Evolutionary conservation across 1,140 invertebrate genomes (phyloP).

Genomic region (Portunus trituberculatus): DNA sequence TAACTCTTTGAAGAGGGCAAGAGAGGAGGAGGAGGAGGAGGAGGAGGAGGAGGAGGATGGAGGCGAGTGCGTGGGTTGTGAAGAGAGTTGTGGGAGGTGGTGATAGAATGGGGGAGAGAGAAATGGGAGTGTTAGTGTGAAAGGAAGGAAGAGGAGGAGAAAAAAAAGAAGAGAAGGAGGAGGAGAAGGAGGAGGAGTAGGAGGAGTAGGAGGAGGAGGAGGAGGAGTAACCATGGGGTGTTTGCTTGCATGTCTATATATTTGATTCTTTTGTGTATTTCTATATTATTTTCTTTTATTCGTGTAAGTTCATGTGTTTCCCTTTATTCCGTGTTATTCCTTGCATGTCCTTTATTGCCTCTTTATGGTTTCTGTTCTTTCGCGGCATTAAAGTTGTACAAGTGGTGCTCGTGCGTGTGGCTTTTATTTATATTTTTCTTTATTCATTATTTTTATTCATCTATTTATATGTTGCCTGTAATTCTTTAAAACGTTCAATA

Average conservation of each 20-base stretch:
- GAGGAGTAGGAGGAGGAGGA: background rate
- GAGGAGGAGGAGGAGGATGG: background rate
- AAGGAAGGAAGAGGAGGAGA: background rate
- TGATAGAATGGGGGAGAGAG: background rate
- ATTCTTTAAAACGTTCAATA: background rate
- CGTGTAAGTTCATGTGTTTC: background rate
- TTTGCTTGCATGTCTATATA: constrained; percentile 6
- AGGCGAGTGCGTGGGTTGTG: background rate
- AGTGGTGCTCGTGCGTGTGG: background rate
- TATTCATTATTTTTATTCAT: background rate
- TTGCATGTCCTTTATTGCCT: background rate
- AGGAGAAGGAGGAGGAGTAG: background rate
- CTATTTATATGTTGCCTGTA: too few species aligned
- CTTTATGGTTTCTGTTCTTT: background rate
- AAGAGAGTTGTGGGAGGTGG: background rate
- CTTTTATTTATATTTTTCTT: too few species aligned
- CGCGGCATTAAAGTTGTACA: background rate
- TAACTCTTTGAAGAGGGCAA: constrained; percentile 1
- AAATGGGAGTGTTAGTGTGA: background rate
- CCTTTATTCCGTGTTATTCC: background rate
- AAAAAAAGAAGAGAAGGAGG: background rate
- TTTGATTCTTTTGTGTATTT: background rate
- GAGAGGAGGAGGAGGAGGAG: background rate
- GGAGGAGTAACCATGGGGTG: background rate
- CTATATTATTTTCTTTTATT: background rate